Evolutionary conservation across 2,113 vertebrate species (phyloP), one percentile per base, ranked within the genome.

Genomic region (Nerophis lumbriciformis): DNA sequence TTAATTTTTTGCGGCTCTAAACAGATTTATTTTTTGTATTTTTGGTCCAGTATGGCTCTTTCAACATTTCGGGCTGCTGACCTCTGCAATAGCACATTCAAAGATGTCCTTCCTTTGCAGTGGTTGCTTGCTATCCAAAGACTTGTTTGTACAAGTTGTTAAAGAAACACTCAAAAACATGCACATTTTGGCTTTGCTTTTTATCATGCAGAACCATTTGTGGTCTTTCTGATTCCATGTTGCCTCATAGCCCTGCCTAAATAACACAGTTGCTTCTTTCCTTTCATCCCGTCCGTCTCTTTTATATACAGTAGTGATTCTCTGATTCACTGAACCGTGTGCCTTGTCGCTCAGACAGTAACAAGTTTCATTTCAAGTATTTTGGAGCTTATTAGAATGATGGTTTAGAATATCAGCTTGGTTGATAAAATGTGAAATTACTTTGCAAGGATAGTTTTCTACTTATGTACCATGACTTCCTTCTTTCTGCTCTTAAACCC

Each of bases 201-300:
- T 66, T 73, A 60, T 15, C 56, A 54, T 8, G 55, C 39, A 60
- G 63, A 58, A 51, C 35, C 61, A 65, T 71, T 66, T 37, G 65
- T 37, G 48, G 52, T 69, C 81, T 66, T 52, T 59, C 36, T 61
- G 65, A 59, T 82, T 83, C 81, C 76, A 59, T 70, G 55, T 63
- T 83, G 76, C 83, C 78, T 85, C 83, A 85, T 69, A 61, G 53
- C 16, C 55, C 4, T 47, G 64, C 44, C 50, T 66, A 71, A 75
- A 70, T 64, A 60, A 76, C 63, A 36, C 51, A 70, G 60, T 52
- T 68, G 56, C 59, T 64, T 50, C 72, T 51, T 51, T 66, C 5
- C 21, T 48, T 55, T 53, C 8, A 7, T 52, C 15, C 54, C 16
- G 47, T 53, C 42, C 48, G 6, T 56, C 19, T 12, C 19, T 60